Conservation (phyloP, 1,140 invertebrate species). For the Sycophila sp. region DNA sequence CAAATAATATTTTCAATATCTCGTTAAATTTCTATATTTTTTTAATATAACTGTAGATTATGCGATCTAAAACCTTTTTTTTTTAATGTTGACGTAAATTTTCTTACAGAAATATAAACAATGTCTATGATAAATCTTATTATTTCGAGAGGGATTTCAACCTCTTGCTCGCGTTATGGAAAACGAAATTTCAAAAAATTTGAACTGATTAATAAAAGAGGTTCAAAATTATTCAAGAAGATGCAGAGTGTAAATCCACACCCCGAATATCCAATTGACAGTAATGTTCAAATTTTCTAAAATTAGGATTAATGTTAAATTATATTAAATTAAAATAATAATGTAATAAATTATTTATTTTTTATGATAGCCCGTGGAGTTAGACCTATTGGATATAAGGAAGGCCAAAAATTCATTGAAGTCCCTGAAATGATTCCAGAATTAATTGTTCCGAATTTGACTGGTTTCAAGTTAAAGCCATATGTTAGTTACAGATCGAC, state of each 20-base stretch:
- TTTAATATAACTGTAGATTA: too few relatives aligned
- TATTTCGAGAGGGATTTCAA: constrained; percentile 67
- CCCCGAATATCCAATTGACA: constrained; percentile 72
- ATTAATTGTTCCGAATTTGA: constrained; percentile 90
- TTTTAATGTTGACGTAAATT: too few relatives aligned
- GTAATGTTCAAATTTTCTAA: constrained; percentile 55
- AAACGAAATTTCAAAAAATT: constrained; percentile 87
- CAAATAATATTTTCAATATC: too few relatives aligned
- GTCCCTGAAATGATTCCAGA: constrained; percentile 93
- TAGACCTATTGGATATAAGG: constrained; percentile 69
- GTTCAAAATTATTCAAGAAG: constrained; percentile 74
- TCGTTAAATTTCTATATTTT: too few relatives aligned
- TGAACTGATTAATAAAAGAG: constrained; percentile 76
- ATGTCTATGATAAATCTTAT: constrained; percentile 32
- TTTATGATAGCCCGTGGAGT: constrained; percentile 72
- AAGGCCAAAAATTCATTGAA: constrained; percentile 68
- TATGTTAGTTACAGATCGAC: constrained; percentile 89
- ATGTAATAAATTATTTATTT: constrained; percentile 10
- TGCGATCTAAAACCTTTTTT: too few relatives aligned
- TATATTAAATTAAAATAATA: too few relatives aligned
- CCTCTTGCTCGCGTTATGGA: constrained; percentile 69
- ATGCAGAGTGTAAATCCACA: constrained; percentile 68
- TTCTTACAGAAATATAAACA: too few relatives aligned
- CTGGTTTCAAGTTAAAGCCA: constrained; percentile 82
- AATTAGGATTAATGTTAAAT: too few relatives aligned